These are phyloP conservation scores for Camponotus fellah DNA, from an alignment of 2,888 invertebrate species.

Conservation along the genomic window DNA sequence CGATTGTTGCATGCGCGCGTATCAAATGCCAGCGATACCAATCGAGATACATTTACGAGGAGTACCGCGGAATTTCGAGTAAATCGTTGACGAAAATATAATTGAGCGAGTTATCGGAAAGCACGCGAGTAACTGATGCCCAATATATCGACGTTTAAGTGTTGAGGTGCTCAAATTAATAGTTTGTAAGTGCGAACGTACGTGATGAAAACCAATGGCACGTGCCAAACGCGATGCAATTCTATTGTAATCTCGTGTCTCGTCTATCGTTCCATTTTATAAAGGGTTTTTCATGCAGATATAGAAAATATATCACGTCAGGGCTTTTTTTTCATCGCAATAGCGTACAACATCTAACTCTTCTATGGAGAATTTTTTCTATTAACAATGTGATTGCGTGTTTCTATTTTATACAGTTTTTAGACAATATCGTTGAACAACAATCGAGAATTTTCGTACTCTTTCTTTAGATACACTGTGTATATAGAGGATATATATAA, in stretches of 20 bases:
- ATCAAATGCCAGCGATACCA: conserved; percentile 4
- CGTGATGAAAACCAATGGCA: conserved; percentile 46
- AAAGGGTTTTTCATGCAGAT: not conserved
- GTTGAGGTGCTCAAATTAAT: conserved; percentile 17
- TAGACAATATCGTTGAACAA: not conserved
- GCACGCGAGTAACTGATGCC: not conserved
- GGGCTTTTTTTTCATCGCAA: conserved; percentile 27
- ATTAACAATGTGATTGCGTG: not conserved
- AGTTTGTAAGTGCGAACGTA: conserved; percentile 34
- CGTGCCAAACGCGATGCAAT: conserved; percentile 17
- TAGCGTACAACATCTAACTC: not conserved
- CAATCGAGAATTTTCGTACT: not conserved
- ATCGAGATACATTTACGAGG: not conserved
- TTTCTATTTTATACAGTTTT: not conserved
- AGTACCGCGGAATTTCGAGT: conserved; percentile 24
- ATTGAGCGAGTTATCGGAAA: conserved; percentile 16
- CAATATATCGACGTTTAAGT: conserved; percentile 4
- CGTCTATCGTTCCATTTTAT: not conserved
- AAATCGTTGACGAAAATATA: conserved; percentile 34
- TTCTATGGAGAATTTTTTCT: not conserved
- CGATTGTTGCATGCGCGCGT: not conserved
- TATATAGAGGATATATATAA: not conserved
- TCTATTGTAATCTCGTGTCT: conserved; percentile 20
- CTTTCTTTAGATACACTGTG: not conserved
- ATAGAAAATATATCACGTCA: conserved; percentile 13